phyloP scores from a whole-genome alignment of 1,140 invertebrate genomes.

The Neomicropteryx cornuta region DNA sequence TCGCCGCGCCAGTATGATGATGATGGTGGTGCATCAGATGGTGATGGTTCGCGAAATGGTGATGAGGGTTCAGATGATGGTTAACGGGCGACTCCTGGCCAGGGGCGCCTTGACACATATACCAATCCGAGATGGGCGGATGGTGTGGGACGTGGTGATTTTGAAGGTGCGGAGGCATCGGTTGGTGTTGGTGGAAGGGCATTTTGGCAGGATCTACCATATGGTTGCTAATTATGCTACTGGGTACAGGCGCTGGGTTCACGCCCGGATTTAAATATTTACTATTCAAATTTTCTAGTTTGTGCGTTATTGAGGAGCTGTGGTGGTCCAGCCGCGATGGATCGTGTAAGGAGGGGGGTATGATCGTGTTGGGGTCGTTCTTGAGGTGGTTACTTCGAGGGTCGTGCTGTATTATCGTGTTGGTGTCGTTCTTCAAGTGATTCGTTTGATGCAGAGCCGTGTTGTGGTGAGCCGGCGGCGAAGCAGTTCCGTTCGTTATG shows the following conservation, averaged over 20 bases:
- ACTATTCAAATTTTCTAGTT: conserved; percentile 36
- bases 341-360: conserved; percentile 11
- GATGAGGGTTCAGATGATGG: conserved; percentile 13
- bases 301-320: conserved; percentile 34
- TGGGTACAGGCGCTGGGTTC: conserved; percentile 29
- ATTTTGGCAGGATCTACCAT: no score
- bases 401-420: conserved; percentile 22
- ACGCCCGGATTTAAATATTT: conserved; percentile 35
- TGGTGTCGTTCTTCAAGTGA: conserved; percentile 12
- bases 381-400: conserved; percentile 15
- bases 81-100: conserved; percentile 13
- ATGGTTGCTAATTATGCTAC: no score
- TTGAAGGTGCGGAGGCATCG: no score
- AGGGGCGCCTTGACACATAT: no score
- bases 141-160: no score
- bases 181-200: no score
- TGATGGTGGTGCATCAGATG: conserved; percentile 27
- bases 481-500: conserved; percentile 32
- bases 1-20: conserved; percentile 35
- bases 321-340: conserved; percentile 23
- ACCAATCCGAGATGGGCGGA: no score
- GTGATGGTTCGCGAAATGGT: conserved; percentile 16
- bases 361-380: conserved; percentile 2
- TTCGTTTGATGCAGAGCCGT: conserved; percentile 14
- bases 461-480: conserved; percentile 15